Percentiles rank a stretch among this genome's conserved stretches.
Evolutionary conservation across 2,797 vertebrate species (phyloP).

Genomic region (Pogoniulus pusillus): DNA sequence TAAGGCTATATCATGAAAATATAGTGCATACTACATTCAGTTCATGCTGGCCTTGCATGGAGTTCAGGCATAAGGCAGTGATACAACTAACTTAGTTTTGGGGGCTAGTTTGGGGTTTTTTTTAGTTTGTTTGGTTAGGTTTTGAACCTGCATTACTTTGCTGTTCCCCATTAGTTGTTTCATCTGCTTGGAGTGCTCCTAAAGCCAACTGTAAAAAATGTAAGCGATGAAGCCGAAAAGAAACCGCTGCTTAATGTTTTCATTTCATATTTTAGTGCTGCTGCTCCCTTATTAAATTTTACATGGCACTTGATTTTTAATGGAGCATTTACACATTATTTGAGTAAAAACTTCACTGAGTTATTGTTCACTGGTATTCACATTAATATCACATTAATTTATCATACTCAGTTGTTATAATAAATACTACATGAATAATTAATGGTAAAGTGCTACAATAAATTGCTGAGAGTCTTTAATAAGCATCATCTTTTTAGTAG

Average conservation of each 20-base stretch:
- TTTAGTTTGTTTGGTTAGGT: not conserved
- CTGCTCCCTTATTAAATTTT: not conserved
- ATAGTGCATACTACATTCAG: not conserved
- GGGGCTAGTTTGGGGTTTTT: not conserved
- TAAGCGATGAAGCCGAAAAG: not conserved
- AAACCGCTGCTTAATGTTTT: not conserved
- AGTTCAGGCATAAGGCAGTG: not conserved
- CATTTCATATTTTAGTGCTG: not conserved
- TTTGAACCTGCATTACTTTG: not conserved
- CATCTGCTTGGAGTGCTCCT: not conserved
- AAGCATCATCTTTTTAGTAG: slow-evolving; percentile 15
- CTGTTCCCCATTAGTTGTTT: not conserved
- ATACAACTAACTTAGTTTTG: not conserved
- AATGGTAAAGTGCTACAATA: not conserved
- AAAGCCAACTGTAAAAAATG: not conserved
- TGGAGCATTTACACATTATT: not conserved
- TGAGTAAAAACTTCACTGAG: not conserved
- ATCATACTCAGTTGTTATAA: not conserved
- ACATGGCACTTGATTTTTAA: slow-evolving; percentile 8
- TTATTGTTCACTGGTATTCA: not conserved
- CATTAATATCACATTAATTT: slow-evolving; percentile 29
- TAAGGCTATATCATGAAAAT: not conserved
- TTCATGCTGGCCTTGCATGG: not conserved
- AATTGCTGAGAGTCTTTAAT: slow-evolving; percentile 13
- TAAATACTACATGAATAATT: slow-evolving; percentile 30